Base-by-base conservation (phyloP, 2,113 vertebrate genomes). In the Alaudala cheleensis region DNA sequence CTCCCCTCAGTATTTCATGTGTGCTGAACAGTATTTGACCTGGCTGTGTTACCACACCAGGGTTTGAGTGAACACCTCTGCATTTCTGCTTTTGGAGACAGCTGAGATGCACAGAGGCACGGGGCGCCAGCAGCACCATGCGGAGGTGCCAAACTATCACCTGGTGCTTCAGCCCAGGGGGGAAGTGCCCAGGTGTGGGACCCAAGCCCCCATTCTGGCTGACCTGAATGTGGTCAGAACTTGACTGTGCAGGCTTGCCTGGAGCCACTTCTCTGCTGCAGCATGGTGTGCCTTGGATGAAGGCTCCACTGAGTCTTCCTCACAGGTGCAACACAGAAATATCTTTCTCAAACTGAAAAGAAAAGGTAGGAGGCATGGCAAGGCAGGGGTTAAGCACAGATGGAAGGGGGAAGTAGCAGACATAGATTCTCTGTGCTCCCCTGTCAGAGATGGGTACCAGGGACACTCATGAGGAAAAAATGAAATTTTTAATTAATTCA, bases 31-130 rank as follows among this genome's bases (percentile, higher is more conserved):
- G 17, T 7, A 5, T 62, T 42, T 76, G 39, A 12, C 9, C 37
- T 34, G 71, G 5, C 5, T 1, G 1, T 51, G 50, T 12, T 49
- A 19, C 64, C 0, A 0, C 18, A 8, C 18, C n/a, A 5, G 40
- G n/a, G 14, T 61, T 20, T 8, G 66, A 45, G 49, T 3, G 6
- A 31, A 37, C 67, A 6, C 10, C 44, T 56, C 44, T 1, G 2
- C 18, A 62, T 8, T 25, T 54, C 83, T 54, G 39, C 39, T 45
- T 62, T 29, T 60, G 57, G 49, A 50, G 62, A 2, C 28, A 50
- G 61, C 44, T 5, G 60, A 54, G 66, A 15, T 4, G 11, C 37
- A 34, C 33, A 8, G 0, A 2, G 66, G 26, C 58, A 69, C 0
- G 0, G 40, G n/a, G 45, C 78, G 50, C 15, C 70, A 45, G 60